Evolutionary conservation across 2,113 vertebrate species (phyloP), one percentile per base, ranked within the genome.

Genomic region (Ancistrus triradiatus): DNA sequence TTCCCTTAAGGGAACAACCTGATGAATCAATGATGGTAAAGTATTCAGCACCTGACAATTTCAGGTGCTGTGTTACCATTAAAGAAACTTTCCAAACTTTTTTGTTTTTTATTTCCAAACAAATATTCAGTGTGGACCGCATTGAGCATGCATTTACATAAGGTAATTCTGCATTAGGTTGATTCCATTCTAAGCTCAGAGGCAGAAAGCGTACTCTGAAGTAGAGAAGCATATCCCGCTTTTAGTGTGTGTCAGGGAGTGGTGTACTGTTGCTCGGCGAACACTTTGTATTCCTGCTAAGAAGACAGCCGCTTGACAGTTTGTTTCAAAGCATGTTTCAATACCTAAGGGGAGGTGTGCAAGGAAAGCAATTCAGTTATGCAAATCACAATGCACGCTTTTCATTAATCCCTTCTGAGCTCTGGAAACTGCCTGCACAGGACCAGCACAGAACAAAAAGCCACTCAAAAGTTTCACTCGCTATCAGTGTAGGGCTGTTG

Each of bases 221-320:
- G 42, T 47, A 55, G 44, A 33, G 56, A 72, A 74, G 66, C 66
- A n/a, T 66, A 62, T 74, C 69, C 66, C 44, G 49, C 59, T 10
- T 68, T 74, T 72, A 62, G 59, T 68, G 42, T 37, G 42, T 68
- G 65, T 74, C 75, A 77, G 51, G 48, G 27, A 42, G 24, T 37
- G 31, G 37, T 9, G 33, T 69, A 51, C 25, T 58, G 44, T 59
- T 51, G 56, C 65, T 68, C 35, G 59, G 61, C 77, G 76, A 83
- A 79, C 76, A 82, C 80, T 83, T 80, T 84, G 80, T 81, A 78
- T 79, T 78, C 81, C 72, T 72, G 69, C 68, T 83, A 80, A 77
- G 76, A 81, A 82, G 78, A 82, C 78, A 83, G 78, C 76, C 79
- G 74, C 82, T 81, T 87, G 85, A 87, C 85, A 85, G 83, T 80